phyloP scores from a whole-genome alignment of 1,140 invertebrate genomes.

The Camponotus pennsylvanicus region DNA sequence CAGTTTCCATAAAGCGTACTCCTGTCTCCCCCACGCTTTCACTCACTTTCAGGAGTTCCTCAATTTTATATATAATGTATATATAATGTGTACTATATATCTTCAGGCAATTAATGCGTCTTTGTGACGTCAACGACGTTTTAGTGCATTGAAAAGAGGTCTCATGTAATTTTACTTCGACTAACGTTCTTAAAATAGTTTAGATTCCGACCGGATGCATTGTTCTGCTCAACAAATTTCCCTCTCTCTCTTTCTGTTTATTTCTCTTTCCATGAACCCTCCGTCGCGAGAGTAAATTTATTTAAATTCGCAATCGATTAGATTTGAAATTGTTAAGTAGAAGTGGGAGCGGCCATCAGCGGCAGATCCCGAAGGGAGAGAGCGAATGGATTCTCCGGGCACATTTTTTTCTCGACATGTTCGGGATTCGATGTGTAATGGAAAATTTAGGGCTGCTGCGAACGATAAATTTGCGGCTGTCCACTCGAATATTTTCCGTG shows the following conservation, averaged over 20 bases:
- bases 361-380: conserved; percentile 40
- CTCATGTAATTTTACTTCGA: not conserved
- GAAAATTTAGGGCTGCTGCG: conserved; percentile 84
- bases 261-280: not conserved
- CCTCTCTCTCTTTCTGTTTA: not conserved
- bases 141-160: conserved; percentile 31
- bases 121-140: not conserved
- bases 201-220: not conserved
- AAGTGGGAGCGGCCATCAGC: conserved; percentile 45
- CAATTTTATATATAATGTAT: conserved; percentile 45
- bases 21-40: not conserved
- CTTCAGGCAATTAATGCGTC: conserved; percentile 21
- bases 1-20: conserved; percentile 65
- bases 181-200: conserved; percentile 2
- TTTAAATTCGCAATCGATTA: conserved; percentile 28
- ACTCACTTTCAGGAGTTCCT: not conserved
- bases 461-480: conserved; percentile 85
- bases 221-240: conserved; percentile 1
- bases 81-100: not conserved
- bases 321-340: conserved; percentile 18
- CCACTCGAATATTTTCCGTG: conserved; percentile 85
- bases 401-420: conserved; percentile 75
- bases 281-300: conserved; percentile 7
- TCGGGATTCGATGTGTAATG: conserved; percentile 83
- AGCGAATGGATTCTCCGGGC: conserved; percentile 76